phyloP scores from a whole-genome alignment of 1,140 invertebrate genomes.

The Sycobia sp. region DNA sequence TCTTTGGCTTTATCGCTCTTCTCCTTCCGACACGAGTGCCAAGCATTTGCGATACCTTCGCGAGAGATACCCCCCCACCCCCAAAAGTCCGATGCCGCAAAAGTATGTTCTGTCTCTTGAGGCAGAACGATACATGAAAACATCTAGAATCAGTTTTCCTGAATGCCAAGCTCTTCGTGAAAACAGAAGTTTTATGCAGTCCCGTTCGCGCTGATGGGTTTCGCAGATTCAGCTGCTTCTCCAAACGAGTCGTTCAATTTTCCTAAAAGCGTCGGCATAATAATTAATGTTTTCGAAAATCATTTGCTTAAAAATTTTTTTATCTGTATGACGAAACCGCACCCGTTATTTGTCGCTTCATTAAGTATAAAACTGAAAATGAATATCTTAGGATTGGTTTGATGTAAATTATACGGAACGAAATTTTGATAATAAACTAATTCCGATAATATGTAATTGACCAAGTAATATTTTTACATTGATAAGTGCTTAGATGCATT shows the following conservation, averaged over 20 bases:
- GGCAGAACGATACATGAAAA: background rate
- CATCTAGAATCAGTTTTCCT: background rate
- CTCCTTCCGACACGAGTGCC: background rate
- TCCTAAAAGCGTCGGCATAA: background rate
- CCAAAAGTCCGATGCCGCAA: background rate
- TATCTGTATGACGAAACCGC: too few relatives aligned
- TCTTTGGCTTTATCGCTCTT: background rate
- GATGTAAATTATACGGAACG: too few relatives aligned
- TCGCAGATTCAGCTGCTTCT: background rate
- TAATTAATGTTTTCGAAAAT: too few relatives aligned
- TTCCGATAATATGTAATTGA: too few relatives aligned
- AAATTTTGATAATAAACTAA: too few relatives aligned
- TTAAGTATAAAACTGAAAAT: too few relatives aligned
- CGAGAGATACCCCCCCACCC: conserved; percentile 8
- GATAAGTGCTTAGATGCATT: too few relatives aligned
- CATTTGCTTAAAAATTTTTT: too few relatives aligned
- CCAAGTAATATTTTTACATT: too few relatives aligned
- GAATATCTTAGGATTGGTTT: too few relatives aligned
- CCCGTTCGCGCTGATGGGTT: too few relatives aligned
- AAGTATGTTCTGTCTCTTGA: conserved; percentile 10
- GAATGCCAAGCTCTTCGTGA: background rate
- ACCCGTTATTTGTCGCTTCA: too few relatives aligned
- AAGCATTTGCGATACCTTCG: conserved; percentile 5
- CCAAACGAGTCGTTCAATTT: background rate
- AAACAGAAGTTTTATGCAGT: conserved; percentile 5